Evolutionary conservation across 2,888 invertebrate genomes (phyloP).

Genomic region (Chironomus tentans): DNA sequence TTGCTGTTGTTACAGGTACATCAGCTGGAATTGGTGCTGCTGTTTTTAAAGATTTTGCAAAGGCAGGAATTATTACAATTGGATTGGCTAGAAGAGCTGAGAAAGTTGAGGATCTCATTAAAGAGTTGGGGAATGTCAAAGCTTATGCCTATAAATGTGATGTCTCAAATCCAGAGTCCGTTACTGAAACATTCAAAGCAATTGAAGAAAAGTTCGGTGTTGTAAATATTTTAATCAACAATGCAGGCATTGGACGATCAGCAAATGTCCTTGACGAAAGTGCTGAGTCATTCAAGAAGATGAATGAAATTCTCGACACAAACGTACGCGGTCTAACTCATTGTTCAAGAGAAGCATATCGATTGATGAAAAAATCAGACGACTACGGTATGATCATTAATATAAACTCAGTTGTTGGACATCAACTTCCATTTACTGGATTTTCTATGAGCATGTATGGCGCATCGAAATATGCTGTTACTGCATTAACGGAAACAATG

Average conservation of each 20-base stretch:
- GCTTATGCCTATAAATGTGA: slow-evolving; percentile 43
- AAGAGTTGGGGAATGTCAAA: slow-evolving; percentile 34
- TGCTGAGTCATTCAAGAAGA: neutral
- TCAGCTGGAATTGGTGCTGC: slow-evolving; percentile 49
- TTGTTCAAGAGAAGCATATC: slow-evolving; percentile 44
- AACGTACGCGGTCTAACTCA: slow-evolving; percentile 44
- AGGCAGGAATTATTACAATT: slow-evolving; percentile 46
- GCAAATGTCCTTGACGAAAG: neutral
- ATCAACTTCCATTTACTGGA: slow-evolving; percentile 16
- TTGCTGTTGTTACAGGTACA: slow-evolving; percentile 55
- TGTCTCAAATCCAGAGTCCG: slow-evolving; percentile 45
- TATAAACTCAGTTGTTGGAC: slow-evolving; percentile 33
- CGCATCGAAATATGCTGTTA: slow-evolving; percentile 37
- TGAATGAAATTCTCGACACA: slow-evolving; percentile 41
- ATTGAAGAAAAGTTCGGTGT: slow-evolving; percentile 44
- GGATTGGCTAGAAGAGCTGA: slow-evolving; percentile 45
- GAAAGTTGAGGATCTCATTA: slow-evolving; percentile 39
- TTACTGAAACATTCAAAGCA: slow-evolving; percentile 46
- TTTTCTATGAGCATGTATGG: slow-evolving; percentile 36
- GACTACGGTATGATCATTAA: slow-evolving; percentile 43
- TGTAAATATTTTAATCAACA: slow-evolving; percentile 49
- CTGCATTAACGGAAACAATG: slow-evolving; percentile 37
- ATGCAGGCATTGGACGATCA: slow-evolving; percentile 43
- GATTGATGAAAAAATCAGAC: slow-evolving; percentile 42
- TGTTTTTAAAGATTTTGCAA: slow-evolving; percentile 40